Conservation (phyloP, 2,113 vertebrate genomes). For the Gobius niger region DNA sequence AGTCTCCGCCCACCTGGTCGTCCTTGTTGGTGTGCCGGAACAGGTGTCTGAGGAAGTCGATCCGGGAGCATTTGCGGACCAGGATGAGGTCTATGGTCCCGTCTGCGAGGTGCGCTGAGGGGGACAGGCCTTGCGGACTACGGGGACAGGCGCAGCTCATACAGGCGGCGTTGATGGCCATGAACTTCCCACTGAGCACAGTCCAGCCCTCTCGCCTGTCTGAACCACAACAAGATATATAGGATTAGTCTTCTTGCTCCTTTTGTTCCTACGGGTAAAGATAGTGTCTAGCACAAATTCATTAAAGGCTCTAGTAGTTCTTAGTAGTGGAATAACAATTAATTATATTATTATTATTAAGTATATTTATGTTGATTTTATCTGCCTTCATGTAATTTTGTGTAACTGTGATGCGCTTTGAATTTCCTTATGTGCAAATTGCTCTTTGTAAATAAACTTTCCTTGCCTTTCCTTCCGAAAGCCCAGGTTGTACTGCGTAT, state of each 20-base stretch:
- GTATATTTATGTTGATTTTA: too few relatives aligned
- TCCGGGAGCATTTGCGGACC: slow-evolving; percentile 88
- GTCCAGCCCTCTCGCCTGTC: slow-evolving; percentile 74
- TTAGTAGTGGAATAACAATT: too few relatives aligned
- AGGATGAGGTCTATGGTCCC: slow-evolving; percentile 92
- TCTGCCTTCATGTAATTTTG: too few relatives aligned
- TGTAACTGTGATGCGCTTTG: too few relatives aligned
- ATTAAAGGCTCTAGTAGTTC: too few relatives aligned
- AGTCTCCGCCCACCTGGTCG: slow-evolving; percentile 79
- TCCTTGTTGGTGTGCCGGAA: slow-evolving; percentile 86
- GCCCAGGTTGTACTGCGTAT: too few relatives aligned
- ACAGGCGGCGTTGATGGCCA: slow-evolving; percentile 88
- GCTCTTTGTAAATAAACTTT: too few relatives aligned
- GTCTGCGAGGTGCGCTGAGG: slow-evolving; percentile 90
- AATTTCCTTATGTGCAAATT: too few relatives aligned
- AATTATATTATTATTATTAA: too few relatives aligned
- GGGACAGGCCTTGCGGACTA: slow-evolving; percentile 88
- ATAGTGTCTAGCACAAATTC: too few relatives aligned
- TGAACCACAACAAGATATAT: slow-evolving; percentile 29
- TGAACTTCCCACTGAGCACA: slow-evolving; percentile 85
- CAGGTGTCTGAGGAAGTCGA: slow-evolving; percentile 88
- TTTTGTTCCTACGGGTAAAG: too few relatives aligned
- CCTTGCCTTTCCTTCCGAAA: too few relatives aligned
- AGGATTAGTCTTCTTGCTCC: neutral
- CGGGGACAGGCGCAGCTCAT: slow-evolving; percentile 96